Percentiles rank a stretch among this genome's conserved stretches.
phyloP scores from a whole-genome alignment of 2,888 invertebrate species.

The Pogonocherus hispidulus region DNA sequence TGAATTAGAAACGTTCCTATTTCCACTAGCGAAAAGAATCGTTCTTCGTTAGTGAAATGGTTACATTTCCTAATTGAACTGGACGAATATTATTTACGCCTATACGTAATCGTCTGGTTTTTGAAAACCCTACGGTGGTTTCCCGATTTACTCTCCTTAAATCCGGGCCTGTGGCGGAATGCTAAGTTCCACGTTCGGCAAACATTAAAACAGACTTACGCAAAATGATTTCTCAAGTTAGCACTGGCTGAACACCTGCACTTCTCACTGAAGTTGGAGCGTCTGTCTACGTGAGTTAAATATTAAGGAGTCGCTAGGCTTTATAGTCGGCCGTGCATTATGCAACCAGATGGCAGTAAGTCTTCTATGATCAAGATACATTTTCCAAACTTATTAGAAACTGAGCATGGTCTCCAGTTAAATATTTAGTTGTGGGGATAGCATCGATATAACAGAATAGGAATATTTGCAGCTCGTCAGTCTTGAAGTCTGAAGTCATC shows the following conservation, averaged over 20 bases:
- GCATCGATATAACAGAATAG: too few relatives aligned
- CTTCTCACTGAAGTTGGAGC: constrained; percentile 36
- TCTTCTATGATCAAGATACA: not conserved
- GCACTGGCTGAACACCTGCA: constrained; percentile 52
- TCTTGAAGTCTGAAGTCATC: too few relatives aligned
- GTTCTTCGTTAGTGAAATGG: too few relatives aligned
- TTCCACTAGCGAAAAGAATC: too few relatives aligned
- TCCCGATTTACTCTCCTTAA: not conserved
- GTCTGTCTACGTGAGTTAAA: constrained; percentile 21
- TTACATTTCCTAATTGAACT: too few relatives aligned
- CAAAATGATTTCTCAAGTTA: constrained; percentile 51
- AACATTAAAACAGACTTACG: constrained; percentile 56
- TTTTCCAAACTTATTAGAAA: not conserved
- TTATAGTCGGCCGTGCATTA: not conserved
- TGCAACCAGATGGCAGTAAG: constrained; percentile 6
- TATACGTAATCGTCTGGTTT: too few relatives aligned
- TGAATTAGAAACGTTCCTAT: too few relatives aligned
- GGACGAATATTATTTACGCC: too few relatives aligned
- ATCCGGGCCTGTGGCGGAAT: constrained; percentile 28
- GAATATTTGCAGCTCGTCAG: too few relatives aligned
- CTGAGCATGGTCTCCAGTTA: not conserved
- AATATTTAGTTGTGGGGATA: too few relatives aligned
- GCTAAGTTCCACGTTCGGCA: constrained; percentile 48
- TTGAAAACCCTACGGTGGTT: too few relatives aligned
- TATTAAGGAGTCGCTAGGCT: constrained; percentile 2